Percentiles rank a stretch among this genome's conserved stretches.
phyloP scores from a whole-genome alignment of 2,888 invertebrate genomes.

The Spialia ferax region DNA sequence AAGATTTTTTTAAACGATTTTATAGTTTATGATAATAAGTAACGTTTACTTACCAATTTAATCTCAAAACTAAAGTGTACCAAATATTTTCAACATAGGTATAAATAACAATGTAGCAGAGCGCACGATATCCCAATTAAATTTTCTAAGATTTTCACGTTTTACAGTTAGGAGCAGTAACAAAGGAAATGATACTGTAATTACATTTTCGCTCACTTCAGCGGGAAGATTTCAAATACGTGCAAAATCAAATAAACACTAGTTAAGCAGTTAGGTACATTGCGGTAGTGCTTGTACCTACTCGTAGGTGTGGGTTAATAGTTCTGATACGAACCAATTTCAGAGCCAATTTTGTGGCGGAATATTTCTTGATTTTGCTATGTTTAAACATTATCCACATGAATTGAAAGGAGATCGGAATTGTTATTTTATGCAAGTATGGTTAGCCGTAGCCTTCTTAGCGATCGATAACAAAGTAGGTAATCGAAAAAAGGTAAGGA shows the following conservation, averaged over 20 bases:
- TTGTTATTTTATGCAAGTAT: not conserved
- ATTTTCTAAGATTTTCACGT: constrained; percentile 41
- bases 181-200: constrained; percentile 41
- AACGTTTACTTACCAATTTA: not conserved
- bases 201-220: constrained; percentile 37
- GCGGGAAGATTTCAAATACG: constrained; percentile 36
- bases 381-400: constrained; percentile 22
- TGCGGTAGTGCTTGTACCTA: too few species aligned
- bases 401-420: constrained; percentile 6
- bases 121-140: not conserved
- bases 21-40: too few species aligned
- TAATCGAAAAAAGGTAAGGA: too few species aligned
- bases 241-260: constrained; percentile 37
- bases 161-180: constrained; percentile 43
- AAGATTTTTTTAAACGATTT: too few species aligned
- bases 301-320: constrained; percentile 26
- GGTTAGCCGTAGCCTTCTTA: too few species aligned
- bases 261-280: constrained; percentile 33
- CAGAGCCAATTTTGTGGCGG: constrained; percentile 29
- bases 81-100: not conserved
- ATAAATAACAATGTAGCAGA: not conserved
- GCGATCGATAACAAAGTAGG: too few species aligned
- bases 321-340: constrained; percentile 26
- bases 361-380: constrained; percentile 23
- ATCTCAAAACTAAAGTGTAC: not conserved